Conservation (phyloP, 2,113 vertebrate genomes). For the Micromys minutus region DNA sequence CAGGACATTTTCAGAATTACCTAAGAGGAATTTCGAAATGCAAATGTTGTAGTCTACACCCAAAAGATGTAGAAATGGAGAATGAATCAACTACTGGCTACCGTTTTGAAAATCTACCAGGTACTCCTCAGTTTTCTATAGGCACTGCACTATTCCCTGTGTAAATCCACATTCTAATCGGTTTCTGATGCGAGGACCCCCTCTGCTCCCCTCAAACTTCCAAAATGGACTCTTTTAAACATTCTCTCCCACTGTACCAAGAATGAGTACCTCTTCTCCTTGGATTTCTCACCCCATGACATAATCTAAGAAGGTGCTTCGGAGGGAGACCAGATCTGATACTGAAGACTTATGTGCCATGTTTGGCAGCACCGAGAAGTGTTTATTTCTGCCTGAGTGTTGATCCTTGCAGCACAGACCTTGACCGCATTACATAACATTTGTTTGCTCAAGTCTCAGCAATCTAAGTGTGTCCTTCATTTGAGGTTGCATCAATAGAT, state of each 20-base stretch:
- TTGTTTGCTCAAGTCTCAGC: background rate
- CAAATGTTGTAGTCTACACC: background rate
- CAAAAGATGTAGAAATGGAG: background rate
- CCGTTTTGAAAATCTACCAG: conserved; percentile 2
- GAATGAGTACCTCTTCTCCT: background rate
- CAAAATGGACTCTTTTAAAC: background rate
- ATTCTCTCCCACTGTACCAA: background rate
- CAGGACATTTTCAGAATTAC: background rate
- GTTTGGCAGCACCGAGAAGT: background rate
- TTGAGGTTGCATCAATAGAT: conserved; percentile 32
- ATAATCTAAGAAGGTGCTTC: background rate
- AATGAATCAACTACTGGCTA: conserved; percentile 1
- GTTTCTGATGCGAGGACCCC: background rate
- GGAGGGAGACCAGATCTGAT: background rate
- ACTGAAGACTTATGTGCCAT: background rate
- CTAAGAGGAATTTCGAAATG: conserved; percentile 11
- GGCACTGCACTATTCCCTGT: background rate
- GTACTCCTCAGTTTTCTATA: conserved; percentile 19
- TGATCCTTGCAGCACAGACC: conserved; percentile 7
- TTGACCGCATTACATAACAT: conserved; percentile 11
- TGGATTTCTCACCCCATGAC: background rate
- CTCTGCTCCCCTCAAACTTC: conserved; percentile 47
- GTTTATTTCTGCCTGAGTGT: background rate
- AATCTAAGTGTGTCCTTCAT: conserved; percentile 31
- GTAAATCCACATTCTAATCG: background rate